These are phyloP conservation scores for Botia almorhae DNA, from an alignment of 2,797 vertebrate genomes.

Conservation along the genomic window DNA sequence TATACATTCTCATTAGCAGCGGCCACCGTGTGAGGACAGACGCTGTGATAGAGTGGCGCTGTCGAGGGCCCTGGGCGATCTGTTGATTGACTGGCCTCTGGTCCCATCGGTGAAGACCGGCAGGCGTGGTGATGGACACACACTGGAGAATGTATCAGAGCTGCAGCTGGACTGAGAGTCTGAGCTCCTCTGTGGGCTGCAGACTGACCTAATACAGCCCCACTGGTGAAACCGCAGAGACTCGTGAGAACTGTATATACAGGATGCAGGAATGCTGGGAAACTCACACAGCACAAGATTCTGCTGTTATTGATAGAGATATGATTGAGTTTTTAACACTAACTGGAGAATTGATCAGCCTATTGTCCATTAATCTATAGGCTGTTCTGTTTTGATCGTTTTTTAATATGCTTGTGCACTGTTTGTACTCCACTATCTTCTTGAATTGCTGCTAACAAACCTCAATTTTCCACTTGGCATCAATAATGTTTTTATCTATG, in stretches of 20 bases:
- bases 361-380: too few relatives aligned
- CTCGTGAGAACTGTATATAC: background rate
- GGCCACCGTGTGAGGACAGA: constrained; percentile 53
- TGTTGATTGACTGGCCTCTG: constrained; percentile 66
- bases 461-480: too few relatives aligned
- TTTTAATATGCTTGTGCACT: too few relatives aligned
- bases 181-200: constrained; percentile 35
- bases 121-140: constrained; percentile 53
- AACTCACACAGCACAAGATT: background rate
- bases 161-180: constrained; percentile 48
- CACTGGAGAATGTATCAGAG: constrained; percentile 25
- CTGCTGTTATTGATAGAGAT: too few relatives aligned
- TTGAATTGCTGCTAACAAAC: too few relatives aligned
- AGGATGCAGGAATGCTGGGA: constrained; percentile 20
- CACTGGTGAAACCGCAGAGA: constrained; percentile 1
- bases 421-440: too few relatives aligned
- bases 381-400: too few relatives aligned
- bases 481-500: too few relatives aligned
- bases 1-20: constrained; percentile 69
- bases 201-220: constrained; percentile 30
- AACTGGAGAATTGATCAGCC: too few relatives aligned
- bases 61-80: constrained; percentile 58
- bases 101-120: constrained; percentile 62
- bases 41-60: constrained; percentile 55
- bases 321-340: too few relatives aligned